Evolutionary conservation across 2,113 vertebrate species (phyloP).

Genomic region (Hemiscyllium ocellatum): DNA sequence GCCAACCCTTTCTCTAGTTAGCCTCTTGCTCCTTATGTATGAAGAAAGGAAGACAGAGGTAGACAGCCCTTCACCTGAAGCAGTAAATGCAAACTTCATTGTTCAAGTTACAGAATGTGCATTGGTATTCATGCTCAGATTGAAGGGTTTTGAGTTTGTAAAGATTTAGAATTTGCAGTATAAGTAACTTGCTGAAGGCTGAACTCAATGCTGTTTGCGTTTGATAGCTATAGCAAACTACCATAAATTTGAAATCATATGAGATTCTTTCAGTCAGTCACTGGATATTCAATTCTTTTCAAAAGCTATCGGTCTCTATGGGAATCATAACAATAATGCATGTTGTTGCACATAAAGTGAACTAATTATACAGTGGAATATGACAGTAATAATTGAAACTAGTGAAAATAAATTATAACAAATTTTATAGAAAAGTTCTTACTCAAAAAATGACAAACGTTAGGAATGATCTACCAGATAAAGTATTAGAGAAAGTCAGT

Average conservation of each 20-base stretch:
- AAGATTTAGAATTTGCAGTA: not conserved
- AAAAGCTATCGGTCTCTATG: not conserved
- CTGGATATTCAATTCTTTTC: not conserved
- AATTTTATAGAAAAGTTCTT: not conserved
- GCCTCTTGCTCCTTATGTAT: too few species aligned
- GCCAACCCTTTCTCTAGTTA: too few species aligned
- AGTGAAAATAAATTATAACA: not conserved
- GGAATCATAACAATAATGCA: not conserved
- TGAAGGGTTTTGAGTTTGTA: too few species aligned
- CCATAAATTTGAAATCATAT: not conserved
- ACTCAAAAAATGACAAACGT: not conserved
- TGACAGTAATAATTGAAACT: not conserved
- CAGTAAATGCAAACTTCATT: too few species aligned
- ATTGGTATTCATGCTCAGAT: too few species aligned
- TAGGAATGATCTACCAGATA: not conserved
- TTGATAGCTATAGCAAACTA: not conserved
- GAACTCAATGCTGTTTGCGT: not conserved
- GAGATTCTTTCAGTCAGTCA: not conserved
- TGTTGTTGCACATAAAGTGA: not conserved
- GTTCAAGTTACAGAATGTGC: too few species aligned
- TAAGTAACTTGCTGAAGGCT: not conserved
- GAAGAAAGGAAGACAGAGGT: too few species aligned
- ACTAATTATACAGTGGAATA: not conserved
- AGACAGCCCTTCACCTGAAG: too few species aligned
- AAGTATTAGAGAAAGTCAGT: not conserved